phyloP scores from a whole-genome alignment of 2,888 invertebrate species.

The Leptinotarsa haldemani region DNA sequence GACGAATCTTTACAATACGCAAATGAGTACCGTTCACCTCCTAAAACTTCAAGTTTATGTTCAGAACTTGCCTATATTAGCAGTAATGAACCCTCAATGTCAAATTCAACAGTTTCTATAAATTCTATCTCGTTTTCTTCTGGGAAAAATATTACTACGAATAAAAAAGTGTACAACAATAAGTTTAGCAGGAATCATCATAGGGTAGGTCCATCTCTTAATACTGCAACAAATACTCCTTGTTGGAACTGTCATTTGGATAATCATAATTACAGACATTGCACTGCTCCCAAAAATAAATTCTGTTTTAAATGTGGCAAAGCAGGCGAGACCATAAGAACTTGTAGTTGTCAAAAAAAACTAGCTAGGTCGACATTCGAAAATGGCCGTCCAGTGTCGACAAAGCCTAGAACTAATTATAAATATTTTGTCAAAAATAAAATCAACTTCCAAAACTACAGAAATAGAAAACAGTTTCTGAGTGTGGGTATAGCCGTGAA shows the following conservation, averaged over 20 bases:
- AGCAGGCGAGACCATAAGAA: conserved; percentile 8
- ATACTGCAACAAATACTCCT: background rate
- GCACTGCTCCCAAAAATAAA: conserved; percentile 24
- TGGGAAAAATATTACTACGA: background rate
- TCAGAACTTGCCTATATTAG: conserved; percentile 20
- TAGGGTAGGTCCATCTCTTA: background rate
- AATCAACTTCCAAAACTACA: too few species aligned
- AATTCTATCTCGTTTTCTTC: background rate
- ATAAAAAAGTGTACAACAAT: background rate
- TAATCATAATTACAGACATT: conserved; percentile 23
- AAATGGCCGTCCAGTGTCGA: conserved; percentile 13
- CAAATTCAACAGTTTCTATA: conserved; percentile 8
- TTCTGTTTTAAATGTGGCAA: conserved; percentile 30
- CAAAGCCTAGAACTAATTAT: too few species aligned
- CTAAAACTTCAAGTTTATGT: conserved; percentile 23
- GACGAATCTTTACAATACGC: conserved; percentile 9
- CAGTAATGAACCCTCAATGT: conserved; percentile 18
- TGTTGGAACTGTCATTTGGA: conserved; percentile 24
- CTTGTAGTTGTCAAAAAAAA: conserved; percentile 31
- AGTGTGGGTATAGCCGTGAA: background rate
- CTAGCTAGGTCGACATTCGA: background rate
- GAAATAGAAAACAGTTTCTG: too few species aligned
- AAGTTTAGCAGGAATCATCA: background rate
- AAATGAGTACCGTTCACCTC: conserved; percentile 21
- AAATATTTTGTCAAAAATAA: too few species aligned